phyloP scores from a whole-genome alignment of 2,797 vertebrate genomes.

The Micropoecilia bifurca region DNA sequence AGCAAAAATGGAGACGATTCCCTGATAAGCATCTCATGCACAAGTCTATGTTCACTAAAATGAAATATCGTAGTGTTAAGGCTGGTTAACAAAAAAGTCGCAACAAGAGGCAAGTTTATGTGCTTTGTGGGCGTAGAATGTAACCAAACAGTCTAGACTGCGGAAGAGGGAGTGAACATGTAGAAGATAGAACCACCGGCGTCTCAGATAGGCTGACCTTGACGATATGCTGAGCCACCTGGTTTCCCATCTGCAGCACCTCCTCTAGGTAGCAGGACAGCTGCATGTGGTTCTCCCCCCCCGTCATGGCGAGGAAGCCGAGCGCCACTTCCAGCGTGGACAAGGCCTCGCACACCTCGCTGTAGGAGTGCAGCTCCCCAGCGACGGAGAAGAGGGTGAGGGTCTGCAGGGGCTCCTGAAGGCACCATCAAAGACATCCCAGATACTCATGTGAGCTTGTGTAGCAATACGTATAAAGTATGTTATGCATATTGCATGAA shows the following conservation, averaged over 20 bases:
- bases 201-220: slow-evolving; percentile 78
- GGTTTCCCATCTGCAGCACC: slow-evolving; percentile 89
- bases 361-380: slow-evolving; percentile 90
- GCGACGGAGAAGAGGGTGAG: slow-evolving; percentile 77
- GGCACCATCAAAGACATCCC: neutral
- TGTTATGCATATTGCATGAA: neutral
- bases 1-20: neutral
- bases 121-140: slow-evolving; percentile 9
- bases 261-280: slow-evolving; percentile 86
- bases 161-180: slow-evolving; percentile 12
- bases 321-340: slow-evolving; percentile 86
- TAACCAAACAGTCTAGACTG: slow-evolving; percentile 4
- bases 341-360: slow-evolving; percentile 91
- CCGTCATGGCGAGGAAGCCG: slow-evolving; percentile 91
- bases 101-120: neutral
- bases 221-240: slow-evolving; percentile 82
- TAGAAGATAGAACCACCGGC: slow-evolving; percentile 17
- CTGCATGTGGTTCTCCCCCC: slow-evolving; percentile 82
- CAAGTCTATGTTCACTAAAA: neutral
- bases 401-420: slow-evolving; percentile 84
- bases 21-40: neutral
- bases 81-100: neutral
- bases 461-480: neutral
- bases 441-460: neutral
- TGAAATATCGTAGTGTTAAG: neutral